Base-by-base conservation (phyloP, 2,113 vertebrate genomes). In the Ascaphus truei region DNA sequence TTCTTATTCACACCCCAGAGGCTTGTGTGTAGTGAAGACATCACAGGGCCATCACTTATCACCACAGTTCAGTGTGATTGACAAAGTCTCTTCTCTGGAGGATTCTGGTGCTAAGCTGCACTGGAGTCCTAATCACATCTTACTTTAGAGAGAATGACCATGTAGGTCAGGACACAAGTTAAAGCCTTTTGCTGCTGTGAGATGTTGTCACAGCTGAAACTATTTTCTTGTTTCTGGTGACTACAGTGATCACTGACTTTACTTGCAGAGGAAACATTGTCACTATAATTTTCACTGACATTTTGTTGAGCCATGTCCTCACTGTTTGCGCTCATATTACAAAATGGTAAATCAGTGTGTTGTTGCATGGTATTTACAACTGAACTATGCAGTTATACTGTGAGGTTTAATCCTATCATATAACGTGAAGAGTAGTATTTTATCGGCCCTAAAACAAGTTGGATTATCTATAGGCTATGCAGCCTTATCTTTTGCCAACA, bases 51-150 rank as follows among this genome's bases (percentile, higher is more conserved):
- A 71, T 71, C 67, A 61, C 57, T 71, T 71, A 69, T 71, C 67
- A 61, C 67, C 37, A 50, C 55, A 52, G 56, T 71, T 61, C 47
- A 61, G 45, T 3, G 23, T 71, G 67, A 71, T 61, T 71, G 67
- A 71, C 67, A 71, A 71, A 71, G 67, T 71, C 67, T 39, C 47
- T 71, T 60, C 67, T 71, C 67, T 23, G 47, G 67, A 71, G 67
- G 67, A 71, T 71, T 60, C 45, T 52, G 45, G 67, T 52, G 57
- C 66, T 71, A 61, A 71, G 67, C 67, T 52, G 56, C 67, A 61
- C 52, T 71, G 58, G 67, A 71, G 67, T 71, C 67, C 41, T 71
- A 61, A 71, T 71, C 67, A 71, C 57, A 71, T 61, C 61, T 71
- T 61, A 61, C 59, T 71, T 71, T 71, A 30, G 67, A 71, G 67